These are phyloP conservation scores for Campylomormyrus numenius DNA, from an alignment of 2,113 vertebrate species.

Conservation along the genomic window DNA sequence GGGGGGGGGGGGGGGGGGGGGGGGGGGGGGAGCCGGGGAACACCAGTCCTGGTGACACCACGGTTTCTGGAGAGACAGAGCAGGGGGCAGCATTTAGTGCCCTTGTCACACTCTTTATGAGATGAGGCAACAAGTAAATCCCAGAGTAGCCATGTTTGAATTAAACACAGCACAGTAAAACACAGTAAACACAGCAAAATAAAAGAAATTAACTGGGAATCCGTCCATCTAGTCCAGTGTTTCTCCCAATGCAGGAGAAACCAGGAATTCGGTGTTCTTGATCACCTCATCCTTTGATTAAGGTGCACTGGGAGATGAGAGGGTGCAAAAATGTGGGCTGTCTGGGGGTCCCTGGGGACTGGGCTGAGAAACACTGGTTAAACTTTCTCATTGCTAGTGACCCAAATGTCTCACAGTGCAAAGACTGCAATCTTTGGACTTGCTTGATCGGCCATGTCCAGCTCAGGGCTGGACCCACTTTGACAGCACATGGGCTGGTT, in stretches of 20 bases:
- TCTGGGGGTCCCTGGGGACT: not conserved
- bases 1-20: conserved; percentile 4
- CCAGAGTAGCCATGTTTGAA: not conserved
- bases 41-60: not conserved
- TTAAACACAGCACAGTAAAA: not conserved
- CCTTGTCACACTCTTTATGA: not conserved
- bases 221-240: not conserved
- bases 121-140: not conserved
- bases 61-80: not conserved
- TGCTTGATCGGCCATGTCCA: not conserved
- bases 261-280: not conserved
- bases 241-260: not conserved
- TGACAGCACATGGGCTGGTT: not conserved
- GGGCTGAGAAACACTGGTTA: not conserved
- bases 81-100: not conserved
- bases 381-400: not conserved
- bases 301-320: not conserved
- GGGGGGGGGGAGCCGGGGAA: conserved; percentile 37
- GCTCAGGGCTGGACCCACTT: not conserved
- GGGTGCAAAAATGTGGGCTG: not conserved
- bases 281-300: not conserved
- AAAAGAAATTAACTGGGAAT: not conserved
- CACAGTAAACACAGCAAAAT: not conserved
- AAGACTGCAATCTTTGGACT: not conserved
- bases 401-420: not conserved